Percentiles rank a stretch among this genome's conserved stretches.
phyloP scores from a whole-genome alignment of 2,888 invertebrate genomes.

The Drosophila borborema region DNA sequence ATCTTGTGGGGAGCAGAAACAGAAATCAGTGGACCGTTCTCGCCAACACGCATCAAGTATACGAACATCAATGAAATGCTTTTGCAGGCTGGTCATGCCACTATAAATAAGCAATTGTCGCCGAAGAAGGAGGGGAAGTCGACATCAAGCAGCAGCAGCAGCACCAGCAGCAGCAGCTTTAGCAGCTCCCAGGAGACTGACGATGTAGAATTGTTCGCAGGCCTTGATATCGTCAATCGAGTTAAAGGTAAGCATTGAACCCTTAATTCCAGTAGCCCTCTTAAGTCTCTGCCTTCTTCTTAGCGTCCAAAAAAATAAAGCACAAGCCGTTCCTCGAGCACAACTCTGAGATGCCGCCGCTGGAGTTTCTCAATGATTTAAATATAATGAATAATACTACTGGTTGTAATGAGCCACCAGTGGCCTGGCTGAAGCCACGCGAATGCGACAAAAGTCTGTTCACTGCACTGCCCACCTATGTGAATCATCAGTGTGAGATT shows the following conservation, averaged over 20 bases:
- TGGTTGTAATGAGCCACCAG: slow-evolving; percentile 42
- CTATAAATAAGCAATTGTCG: neutral
- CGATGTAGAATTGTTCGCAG: neutral
- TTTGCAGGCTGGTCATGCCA: slow-evolving; percentile 20
- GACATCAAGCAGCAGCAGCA: neutral
- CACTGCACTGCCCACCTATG: slow-evolving; percentile 88
- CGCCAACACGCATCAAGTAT: slow-evolving; percentile 88
- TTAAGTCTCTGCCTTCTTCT: neutral
- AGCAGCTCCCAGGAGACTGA: neutral
- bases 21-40: slow-evolving; percentile 88
- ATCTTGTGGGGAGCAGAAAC: slow-evolving; percentile 89
- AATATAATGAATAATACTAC: slow-evolving; percentile 34
- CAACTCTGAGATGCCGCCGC: slow-evolving; percentile 53
- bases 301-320: neutral
- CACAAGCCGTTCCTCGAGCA: neutral
- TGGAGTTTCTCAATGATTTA: slow-evolving; percentile 41
- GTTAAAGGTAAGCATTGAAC: slow-evolving; percentile 3
- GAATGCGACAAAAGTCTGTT: slow-evolving; percentile 86
- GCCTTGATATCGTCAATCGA: neutral
- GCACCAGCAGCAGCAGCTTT: no score
- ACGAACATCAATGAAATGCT: slow-evolving; percentile 89
- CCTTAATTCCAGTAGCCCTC: neutral
- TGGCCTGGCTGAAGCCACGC: slow-evolving; percentile 88
- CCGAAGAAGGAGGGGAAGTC: neutral
- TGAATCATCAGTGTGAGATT: slow-evolving; percentile 87